Evolutionary conservation across 2,113 vertebrate species (phyloP), one percentile per base, ranked within the genome.

Genomic region (Burhinus oedicnemus): DNA sequence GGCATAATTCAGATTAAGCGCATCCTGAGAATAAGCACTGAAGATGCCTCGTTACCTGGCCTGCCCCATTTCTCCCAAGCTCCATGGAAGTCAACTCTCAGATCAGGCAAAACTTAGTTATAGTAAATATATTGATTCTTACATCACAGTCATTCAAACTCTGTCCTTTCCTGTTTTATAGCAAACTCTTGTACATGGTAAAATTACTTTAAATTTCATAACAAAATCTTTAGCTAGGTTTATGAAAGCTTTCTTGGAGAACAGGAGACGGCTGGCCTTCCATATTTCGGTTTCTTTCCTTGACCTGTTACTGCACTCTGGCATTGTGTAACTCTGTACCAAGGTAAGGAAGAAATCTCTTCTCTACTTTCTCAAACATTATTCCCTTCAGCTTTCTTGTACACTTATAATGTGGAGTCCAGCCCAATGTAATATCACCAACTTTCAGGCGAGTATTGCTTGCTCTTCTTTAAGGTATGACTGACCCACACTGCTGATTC

Each of bases 391-490:
- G 23, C 13, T 92, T 65, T 69, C 58, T 74, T 47, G 17, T 15
- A 4, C 9, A 18, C 17, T 64, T 19, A 29, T 26, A n/a, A 55
- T 11, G 23, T 57, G 44, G 13, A 65, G 6, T 40, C 8, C 8
- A 71, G n/a, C 6, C 38, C 52, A 26, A 6, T 7, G 17, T 4
- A 91, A 16, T 14, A 72, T 9, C 19, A n/a, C 0, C 0, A 21
- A 15, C 14, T 49, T 81, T 51, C 36, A 65, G 8, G 11, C 45
- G 4, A 54, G 11, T 32, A 15, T 58, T 10, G 1, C 27, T 91
- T 60, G 25, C 34, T 91, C 4, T 62, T 76, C 45, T 69, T 83
- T 45, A 27, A 69, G 25, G 38, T 61, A 27, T 8, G 23, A 42
- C 61, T 68, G 23, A 72, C 5, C 44, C 19, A 21, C 9, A 12